Evolutionary conservation across 2,113 vertebrate species (phyloP).

Genomic region (Panthera leo): DNA sequence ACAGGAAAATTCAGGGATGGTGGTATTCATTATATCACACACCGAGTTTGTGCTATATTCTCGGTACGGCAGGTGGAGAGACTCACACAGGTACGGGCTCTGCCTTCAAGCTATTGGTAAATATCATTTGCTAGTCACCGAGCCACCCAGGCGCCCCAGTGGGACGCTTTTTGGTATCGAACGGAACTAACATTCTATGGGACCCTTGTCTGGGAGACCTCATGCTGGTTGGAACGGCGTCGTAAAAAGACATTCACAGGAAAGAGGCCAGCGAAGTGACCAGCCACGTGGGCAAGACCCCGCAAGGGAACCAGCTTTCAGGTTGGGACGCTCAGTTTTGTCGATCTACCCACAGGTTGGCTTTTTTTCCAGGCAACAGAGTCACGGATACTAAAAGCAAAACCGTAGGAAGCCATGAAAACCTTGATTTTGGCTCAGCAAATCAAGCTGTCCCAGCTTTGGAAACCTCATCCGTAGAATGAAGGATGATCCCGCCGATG

Average conservation of each 20-base stretch:
- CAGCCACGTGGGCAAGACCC: background rate
- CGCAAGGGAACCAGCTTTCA: background rate
- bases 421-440: background rate
- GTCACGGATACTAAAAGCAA: background rate
- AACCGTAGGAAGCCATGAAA: background rate
- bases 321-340: fast-evolving
- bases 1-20: background rate
- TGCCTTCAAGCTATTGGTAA: background rate
- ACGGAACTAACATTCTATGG: background rate
- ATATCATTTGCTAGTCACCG: background rate
- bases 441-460: background rate
- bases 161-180: background rate
- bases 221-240: background rate
- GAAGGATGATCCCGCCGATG: background rate
- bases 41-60: background rate
- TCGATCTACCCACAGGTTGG: background rate
- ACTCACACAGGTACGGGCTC: background rate
- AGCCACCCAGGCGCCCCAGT: no score
- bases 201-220: background rate
- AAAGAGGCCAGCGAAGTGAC: background rate
- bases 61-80: no score
- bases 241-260: background rate
- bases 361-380: background rate
- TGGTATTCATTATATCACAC: background rate
- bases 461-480: background rate